Evolutionary conservation across 2,797 vertebrate genomes (phyloP).

Genomic region (Lithobates sylvaticus): DNA sequence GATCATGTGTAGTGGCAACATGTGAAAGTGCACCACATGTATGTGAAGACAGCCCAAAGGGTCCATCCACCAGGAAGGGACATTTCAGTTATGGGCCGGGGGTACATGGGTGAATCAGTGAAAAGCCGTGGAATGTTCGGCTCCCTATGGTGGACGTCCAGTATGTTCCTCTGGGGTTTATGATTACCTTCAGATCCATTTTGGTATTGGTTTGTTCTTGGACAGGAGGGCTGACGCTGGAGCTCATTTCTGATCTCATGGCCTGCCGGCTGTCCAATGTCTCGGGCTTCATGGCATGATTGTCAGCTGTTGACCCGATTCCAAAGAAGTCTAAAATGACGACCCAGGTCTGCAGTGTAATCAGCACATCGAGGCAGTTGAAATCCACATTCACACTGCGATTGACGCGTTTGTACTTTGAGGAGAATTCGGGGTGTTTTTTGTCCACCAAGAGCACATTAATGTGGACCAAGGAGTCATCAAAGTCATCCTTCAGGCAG

Average conservation of each 20-base stretch:
- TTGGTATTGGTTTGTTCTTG: conserved; percentile 88
- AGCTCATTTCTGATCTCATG: conserved; percentile 68
- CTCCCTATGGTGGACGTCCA: neutral
- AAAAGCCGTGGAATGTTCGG: no score
- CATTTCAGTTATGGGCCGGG: no score
- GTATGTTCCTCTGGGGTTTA: neutral
- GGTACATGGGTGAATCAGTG: no score
- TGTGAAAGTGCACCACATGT: no score
- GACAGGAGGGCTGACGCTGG: conserved; percentile 65
- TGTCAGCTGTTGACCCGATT: conserved; percentile 96
- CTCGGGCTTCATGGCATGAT: conserved; percentile 86
- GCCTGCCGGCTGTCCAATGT: conserved; percentile 73
- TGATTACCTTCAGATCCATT: conserved; percentile 90
- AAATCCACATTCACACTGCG: conserved; percentile 94
- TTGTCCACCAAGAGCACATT: conserved; percentile 93
- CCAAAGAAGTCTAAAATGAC: conserved; percentile 98
- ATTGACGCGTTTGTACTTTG: conserved; percentile 83
- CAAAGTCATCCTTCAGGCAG: conserved; percentile 82
- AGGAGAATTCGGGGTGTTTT: conserved; percentile 91
- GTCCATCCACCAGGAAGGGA: no score
- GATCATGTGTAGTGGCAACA: no score
- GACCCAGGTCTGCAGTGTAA: conserved; percentile 98
- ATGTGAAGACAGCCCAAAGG: no score
- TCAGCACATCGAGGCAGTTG: conserved; percentile 94
- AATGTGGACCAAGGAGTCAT: conserved; percentile 95